Percentiles rank a stretch among this genome's conserved stretches.
Evolutionary conservation across 2,888 invertebrate genomes (phyloP).

Genomic region (Hypomecis atomaria): DNA sequence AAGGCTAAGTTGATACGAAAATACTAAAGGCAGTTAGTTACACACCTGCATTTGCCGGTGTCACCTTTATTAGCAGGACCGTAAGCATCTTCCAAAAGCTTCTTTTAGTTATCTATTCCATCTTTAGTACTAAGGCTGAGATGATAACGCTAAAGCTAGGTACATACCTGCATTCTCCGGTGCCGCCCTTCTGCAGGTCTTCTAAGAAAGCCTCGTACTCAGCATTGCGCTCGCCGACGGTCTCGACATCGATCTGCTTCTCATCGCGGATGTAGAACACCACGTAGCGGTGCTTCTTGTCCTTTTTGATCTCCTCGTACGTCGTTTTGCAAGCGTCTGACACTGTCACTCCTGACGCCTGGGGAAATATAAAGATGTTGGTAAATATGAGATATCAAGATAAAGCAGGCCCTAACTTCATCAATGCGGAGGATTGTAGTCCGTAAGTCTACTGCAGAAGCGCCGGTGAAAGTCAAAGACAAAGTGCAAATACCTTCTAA

Average conservation of each 20-base stretch:
- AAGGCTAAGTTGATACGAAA: no score
- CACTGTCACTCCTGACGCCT: conserved; percentile 98
- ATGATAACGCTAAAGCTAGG: not conserved
- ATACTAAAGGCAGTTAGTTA: no score
- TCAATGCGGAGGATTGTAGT: no score
- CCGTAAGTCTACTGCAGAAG: no score
- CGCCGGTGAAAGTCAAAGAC: no score
- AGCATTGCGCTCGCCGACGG: conserved; percentile 94
- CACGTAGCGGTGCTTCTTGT: conserved; percentile 98
- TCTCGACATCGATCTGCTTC: conserved; percentile 97
- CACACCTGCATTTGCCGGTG: no score
- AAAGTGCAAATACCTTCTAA: no score
- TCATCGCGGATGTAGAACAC: conserved; percentile 98
- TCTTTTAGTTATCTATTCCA: no score
- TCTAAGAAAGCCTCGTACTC: conserved; percentile 97
- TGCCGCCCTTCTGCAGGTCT: conserved; percentile 95
- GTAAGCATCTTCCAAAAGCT: no score
- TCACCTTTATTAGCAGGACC: no score
- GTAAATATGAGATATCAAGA: not conserved
- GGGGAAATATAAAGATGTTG: conserved; percentile 30
- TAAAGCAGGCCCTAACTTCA: no score
- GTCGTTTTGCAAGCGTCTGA: conserved; percentile 97
- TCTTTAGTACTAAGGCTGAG: no score
- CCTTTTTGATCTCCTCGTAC: conserved; percentile 98
- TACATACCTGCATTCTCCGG: conserved; percentile 93